Percentiles rank a stretch among this genome's conserved stretches.
These are phyloP conservation scores for Euzetes globulus DNA, from an alignment of 2,888 invertebrate genomes.

Conservation along the genomic window DNA sequence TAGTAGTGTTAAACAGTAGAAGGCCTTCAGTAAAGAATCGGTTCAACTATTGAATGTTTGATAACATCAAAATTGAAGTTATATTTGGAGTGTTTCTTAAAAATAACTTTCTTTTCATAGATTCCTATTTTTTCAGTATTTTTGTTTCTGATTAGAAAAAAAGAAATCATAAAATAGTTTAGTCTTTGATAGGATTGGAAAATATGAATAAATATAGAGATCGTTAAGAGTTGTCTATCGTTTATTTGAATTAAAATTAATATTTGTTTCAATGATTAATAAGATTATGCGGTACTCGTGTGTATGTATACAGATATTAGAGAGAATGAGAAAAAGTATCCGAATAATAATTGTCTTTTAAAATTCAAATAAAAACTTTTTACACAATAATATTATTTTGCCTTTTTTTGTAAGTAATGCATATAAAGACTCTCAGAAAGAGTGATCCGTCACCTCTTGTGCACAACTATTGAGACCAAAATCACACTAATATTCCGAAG, in stretches of 20 bases:
- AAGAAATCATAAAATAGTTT: too few relatives aligned
- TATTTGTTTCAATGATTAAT: background rate
- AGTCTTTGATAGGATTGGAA: too few relatives aligned
- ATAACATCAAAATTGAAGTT: too few relatives aligned
- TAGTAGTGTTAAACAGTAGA: too few relatives aligned
- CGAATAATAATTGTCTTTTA: background rate
- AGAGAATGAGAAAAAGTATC: background rate
- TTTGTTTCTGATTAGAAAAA: too few relatives aligned
- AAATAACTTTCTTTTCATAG: too few relatives aligned
- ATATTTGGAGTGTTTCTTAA: too few relatives aligned
- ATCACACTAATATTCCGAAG: conserved; percentile 10
- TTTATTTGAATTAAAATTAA: background rate
- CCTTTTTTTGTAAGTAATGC: background rate
- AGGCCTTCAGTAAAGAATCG: too few relatives aligned
- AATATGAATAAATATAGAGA: too few relatives aligned
- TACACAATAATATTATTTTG: background rate
- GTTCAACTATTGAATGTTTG: too few relatives aligned
- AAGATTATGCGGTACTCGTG: background rate
- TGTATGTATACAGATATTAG: background rate
- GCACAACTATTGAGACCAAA: conserved; percentile 3
- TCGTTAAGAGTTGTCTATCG: too few relatives aligned
- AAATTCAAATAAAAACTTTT: background rate
- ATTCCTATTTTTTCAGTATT: too few relatives aligned
- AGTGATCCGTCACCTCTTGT: background rate
- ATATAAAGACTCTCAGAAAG: background rate